These are phyloP conservation scores for Cirrhinus molitorella DNA, from an alignment of 2,797 vertebrate genomes.

Conservation along the genomic window DNA sequence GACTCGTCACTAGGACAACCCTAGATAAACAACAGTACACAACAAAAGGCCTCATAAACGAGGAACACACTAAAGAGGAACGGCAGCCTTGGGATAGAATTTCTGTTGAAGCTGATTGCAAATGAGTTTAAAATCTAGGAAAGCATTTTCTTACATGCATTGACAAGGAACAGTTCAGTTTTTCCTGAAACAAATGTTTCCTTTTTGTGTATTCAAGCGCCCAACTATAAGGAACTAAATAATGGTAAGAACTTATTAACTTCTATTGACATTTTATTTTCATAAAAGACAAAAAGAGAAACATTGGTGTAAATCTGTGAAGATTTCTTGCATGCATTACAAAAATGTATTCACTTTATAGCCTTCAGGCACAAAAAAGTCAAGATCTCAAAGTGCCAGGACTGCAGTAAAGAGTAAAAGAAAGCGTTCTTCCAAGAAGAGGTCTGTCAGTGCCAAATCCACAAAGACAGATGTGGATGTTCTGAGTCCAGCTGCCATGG, in stretches of 20 bases:
- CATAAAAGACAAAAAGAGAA: background rate
- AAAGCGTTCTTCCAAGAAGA: slow-evolving; percentile 66
- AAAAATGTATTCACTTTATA: slow-evolving; percentile 59
- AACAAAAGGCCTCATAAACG: background rate
- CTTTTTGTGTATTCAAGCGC: background rate
- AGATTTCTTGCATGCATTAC: background rate
- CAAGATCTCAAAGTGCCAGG: slow-evolving; percentile 67
- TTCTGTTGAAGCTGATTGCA: background rate
- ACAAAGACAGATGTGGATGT: slow-evolving; percentile 75
- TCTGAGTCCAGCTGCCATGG: slow-evolving; percentile 83
- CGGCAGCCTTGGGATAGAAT: background rate
- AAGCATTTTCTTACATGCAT: background rate
- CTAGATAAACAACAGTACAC: slow-evolving; percentile 40
- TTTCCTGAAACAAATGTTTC: background rate
- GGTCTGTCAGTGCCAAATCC: slow-evolving; percentile 72
- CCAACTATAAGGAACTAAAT: background rate
- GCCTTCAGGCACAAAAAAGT: slow-evolving; percentile 76
- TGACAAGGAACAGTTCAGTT: background rate
- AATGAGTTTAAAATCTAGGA: background rate
- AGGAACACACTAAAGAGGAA: background rate
- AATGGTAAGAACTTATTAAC: slow-evolving; percentile 20
- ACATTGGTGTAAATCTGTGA: background rate
- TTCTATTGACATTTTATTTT: background rate
- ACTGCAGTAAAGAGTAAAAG: slow-evolving; percentile 71
- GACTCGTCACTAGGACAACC: slow-evolving; percentile 49